Percentiles rank a stretch among this genome's conserved stretches.
Evolutionary conservation across 1,140 invertebrate genomes (phyloP).

Genomic region (Procambarus virginalis): DNA sequence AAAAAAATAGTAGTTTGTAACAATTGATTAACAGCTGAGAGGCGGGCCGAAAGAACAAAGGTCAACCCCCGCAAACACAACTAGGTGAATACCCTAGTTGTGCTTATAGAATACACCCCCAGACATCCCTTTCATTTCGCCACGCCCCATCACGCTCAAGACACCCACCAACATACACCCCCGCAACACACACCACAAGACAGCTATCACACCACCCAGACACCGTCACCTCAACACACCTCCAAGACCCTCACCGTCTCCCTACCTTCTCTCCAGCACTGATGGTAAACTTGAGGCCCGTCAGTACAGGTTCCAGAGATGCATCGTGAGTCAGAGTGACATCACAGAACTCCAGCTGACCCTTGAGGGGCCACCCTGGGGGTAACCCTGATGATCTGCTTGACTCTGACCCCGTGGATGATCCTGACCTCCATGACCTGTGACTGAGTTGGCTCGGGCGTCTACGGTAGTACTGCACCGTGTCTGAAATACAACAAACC

Average conservation of each 20-base stretch:
- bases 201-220: background rate
- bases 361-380: constrained; percentile 80
- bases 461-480: constrained; percentile 1
- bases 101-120: no score
- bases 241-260: no score
- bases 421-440: constrained; percentile 10
- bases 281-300: constrained; percentile 73
- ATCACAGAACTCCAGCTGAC: constrained; percentile 82
- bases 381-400: constrained; percentile 18
- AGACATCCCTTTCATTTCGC: no score
- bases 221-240: background rate
- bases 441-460: constrained; percentile 14
- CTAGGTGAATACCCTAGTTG: no score
- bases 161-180: no score
- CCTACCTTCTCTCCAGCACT: constrained; percentile 81
- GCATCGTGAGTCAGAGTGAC: constrained; percentile 81
- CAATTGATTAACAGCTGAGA: no score
- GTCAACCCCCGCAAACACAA: no score
- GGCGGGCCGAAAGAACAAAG: no score
- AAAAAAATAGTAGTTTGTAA: no score
- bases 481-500: background rate
- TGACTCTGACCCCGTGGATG: background rate
- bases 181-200: no score
- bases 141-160: no score
- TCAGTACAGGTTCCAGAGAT: constrained; percentile 79